phyloP scores from a whole-genome alignment of 2,113 vertebrate genomes.

The Prolemur simus region DNA sequence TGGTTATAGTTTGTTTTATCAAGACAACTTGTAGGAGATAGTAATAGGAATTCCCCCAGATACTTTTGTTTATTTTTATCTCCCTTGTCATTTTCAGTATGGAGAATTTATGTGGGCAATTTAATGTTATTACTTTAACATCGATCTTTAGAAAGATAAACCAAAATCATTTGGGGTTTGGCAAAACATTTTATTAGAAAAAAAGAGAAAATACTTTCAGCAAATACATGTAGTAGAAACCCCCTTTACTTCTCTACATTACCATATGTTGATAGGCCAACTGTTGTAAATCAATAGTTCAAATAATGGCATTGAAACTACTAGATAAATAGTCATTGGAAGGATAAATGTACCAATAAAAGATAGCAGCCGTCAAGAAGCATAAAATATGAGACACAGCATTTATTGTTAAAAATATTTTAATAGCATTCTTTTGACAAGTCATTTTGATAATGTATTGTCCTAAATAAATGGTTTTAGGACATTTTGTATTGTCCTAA shows the following conservation, averaged over 20 bases:
- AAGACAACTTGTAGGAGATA: not conserved
- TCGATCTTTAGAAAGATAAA: constrained; percentile 65
- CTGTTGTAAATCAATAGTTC: not conserved
- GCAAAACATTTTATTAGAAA: constrained; percentile 60
- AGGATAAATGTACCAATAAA: not conserved
- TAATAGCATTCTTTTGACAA: not conserved
- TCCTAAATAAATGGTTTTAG: not conserved
- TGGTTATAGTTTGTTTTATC: constrained; percentile 13
- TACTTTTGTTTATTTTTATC: constrained; percentile 50
- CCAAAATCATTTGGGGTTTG: constrained; percentile 26
- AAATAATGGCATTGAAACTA: not conserved
- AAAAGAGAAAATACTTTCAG: not conserved
- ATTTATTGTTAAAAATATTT: not conserved
- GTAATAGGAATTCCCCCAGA: not conserved
- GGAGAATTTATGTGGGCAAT: constrained; percentile 55
- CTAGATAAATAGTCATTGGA: not conserved
- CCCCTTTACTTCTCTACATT: not conserved
- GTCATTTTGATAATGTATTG: not conserved
- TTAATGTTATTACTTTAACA: constrained; percentile 57
- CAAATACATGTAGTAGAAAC: not conserved
- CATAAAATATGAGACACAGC: not conserved
- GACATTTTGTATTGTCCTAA: too few relatives aligned
- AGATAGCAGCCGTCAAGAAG: not conserved
- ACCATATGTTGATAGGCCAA: not conserved
- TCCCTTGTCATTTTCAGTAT: constrained; percentile 59